phyloP scores from a whole-genome alignment of 2,113 vertebrate species.

The Zosterops japonicus region DNA sequence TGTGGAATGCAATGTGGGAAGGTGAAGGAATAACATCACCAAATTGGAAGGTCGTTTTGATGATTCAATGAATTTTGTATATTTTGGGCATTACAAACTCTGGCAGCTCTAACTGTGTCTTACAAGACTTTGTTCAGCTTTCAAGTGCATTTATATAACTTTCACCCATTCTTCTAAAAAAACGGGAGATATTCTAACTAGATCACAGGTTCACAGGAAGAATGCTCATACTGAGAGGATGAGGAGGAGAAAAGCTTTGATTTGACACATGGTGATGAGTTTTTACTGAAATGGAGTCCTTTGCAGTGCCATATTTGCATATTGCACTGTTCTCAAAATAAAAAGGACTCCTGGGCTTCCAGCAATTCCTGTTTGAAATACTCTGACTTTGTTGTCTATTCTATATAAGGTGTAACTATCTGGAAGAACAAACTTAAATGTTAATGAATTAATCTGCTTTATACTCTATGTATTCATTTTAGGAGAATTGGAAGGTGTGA shows the following conservation, averaged over 20 bases:
- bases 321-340: neutral
- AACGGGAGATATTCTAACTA: neutral
- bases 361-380: neutral
- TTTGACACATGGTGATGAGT: neutral
- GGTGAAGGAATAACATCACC: neutral
- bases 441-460: slow-evolving; percentile 41
- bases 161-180: neutral
- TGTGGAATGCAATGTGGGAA: neutral
- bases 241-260: neutral
- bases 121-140: neutral
- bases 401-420: slow-evolving; percentile 5
- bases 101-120: neutral
- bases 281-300: neutral
- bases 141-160: neutral
- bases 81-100: neutral
- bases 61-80: neutral
- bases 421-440: slow-evolving; percentile 44
- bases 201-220: neutral
- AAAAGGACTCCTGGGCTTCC: neutral
- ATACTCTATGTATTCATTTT: neutral
- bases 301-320: neutral
- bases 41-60: neutral
- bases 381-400: neutral
- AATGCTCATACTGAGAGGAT: neutral
- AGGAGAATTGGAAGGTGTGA: neutral